A percentile compares a stretch with the other conserved stretches of the same genome.
Conservation (phyloP, 2,888 invertebrate genomes). For the Spicauda simplicius region DNA sequence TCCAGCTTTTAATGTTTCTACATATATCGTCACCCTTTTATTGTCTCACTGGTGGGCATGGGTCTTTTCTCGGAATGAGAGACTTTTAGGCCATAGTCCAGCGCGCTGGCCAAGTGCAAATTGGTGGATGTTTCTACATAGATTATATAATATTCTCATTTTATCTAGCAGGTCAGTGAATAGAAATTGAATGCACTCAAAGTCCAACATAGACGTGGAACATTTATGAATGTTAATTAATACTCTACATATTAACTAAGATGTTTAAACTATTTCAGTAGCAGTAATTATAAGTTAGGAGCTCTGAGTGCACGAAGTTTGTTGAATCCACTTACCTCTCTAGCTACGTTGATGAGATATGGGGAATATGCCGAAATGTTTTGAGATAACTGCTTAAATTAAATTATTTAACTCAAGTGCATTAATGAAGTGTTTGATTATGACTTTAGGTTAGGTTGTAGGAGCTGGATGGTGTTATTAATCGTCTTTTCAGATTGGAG, state of each 20-base stretch:
- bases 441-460: background rate
- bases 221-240: slow-evolving; percentile 34
- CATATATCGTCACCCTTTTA: too few species aligned
- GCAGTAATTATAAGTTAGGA: slow-evolving; percentile 35
- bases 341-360: slow-evolving; percentile 16
- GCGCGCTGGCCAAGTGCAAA: too few species aligned
- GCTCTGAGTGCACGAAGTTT: slow-evolving; percentile 33
- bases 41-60: too few species aligned
- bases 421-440: background rate
- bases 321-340: slow-evolving; percentile 23
- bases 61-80: too few species aligned
- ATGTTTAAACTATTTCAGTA: slow-evolving; percentile 33
- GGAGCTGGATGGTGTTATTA: too few species aligned
- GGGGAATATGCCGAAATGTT: slow-evolving; percentile 31
- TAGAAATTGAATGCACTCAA: background rate
- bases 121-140: too few species aligned
- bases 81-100: too few species aligned
- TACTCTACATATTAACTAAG: slow-evolving; percentile 29
- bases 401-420: background rate
- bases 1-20: too few species aligned
- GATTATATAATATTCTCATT: too few species aligned
- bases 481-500: too few species aligned
- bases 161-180: too few species aligned
- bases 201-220: slow-evolving; percentile 11
- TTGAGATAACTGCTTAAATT: slow-evolving; percentile 3